Evolutionary conservation across 2,888 invertebrate species (phyloP).

Genomic region (Ephialtes manifestator): DNA sequence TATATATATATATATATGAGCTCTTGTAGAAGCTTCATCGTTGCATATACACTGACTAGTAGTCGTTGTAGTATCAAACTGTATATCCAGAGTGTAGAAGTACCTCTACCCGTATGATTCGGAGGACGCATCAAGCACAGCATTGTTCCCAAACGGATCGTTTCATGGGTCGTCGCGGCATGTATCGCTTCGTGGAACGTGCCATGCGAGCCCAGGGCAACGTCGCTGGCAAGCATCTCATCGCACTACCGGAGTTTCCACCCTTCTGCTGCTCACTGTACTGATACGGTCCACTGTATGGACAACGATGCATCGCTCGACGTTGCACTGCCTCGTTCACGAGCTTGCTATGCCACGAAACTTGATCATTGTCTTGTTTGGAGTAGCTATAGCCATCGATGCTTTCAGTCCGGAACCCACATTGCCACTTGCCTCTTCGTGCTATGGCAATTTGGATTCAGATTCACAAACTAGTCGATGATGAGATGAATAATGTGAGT

Average conservation of each 20-base stretch:
- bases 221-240: slow-evolving; percentile 9
- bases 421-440: background rate
- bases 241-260: slow-evolving; percentile 3
- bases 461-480: background rate
- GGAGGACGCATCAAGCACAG: slow-evolving; percentile 44
- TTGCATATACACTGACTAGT: background rate
- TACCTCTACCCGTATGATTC: slow-evolving; percentile 36
- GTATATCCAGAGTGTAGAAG: slow-evolving; percentile 1
- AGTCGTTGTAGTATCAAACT: background rate
- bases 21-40: background rate
- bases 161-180: slow-evolving; percentile 39
- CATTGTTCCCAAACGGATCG: slow-evolving; percentile 51
- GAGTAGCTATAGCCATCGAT: background rate
- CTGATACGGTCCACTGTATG: slow-evolving; percentile 13
- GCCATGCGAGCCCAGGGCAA: slow-evolving; percentile 31
- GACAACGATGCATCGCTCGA: slow-evolving; percentile 16
- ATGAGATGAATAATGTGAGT: too few species aligned
- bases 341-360: background rate
- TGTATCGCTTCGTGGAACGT: slow-evolving; percentile 27
- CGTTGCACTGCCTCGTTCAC: background rate
- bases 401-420: slow-evolving; percentile 7
- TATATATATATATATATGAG: slow-evolving; percentile 4
- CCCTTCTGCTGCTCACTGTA: slow-evolving; percentile 20
- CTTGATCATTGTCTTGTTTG: slow-evolving; percentile 41
- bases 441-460: background rate